Base-by-base conservation (phyloP, 2,888 invertebrate genomes). In the Electrophaes corylata region DNA sequence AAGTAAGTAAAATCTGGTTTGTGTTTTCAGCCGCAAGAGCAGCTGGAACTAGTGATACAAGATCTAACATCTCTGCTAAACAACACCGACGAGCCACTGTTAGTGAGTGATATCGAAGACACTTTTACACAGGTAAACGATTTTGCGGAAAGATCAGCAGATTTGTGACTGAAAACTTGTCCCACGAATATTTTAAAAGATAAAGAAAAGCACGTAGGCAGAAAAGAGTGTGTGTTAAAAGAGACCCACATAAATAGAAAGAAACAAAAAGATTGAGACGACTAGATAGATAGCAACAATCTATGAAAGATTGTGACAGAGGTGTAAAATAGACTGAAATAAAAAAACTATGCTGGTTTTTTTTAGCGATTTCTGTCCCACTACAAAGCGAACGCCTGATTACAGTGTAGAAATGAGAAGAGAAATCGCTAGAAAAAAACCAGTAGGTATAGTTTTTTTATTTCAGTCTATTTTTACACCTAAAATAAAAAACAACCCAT, bases 21-120 rank as follows among this genome's bases (percentile, higher is more conserved):
- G 18, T 46, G 8, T 49, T 77, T 79, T 14, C 75, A 88, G 90
- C 82, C 84, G 0, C 77, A 83, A 23, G 78, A 88, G 19, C 81
- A 88, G 57, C 65, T 90, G 4, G 71, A 81, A 31, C 78, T 83
- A 56, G 86, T 90, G 6, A 64, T 91, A 44, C 63, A 75, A 0
- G 76, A 83, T 14, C 65, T 91, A 60, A 81, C 83, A 26, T 49
- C 62, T 0, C 63, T 91, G 1, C 60, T 89, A 16, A 73, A 78
- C 19, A 77, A 83, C 0, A 54, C 76, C 0, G 64, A 58, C 0
- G 64, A 58, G 0, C 68, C 77, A 0, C 64, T 88, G 1, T 47
- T 73, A n/a, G 71, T 84, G 1, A 72, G 76, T 0, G 73, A 76
- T 19, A 83, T 90, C 1, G 66, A 60, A 1, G 48, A 61, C 0